phyloP scores from a whole-genome alignment of 2,113 vertebrate species.

The Cyanoramphus novaezelandiae region DNA sequence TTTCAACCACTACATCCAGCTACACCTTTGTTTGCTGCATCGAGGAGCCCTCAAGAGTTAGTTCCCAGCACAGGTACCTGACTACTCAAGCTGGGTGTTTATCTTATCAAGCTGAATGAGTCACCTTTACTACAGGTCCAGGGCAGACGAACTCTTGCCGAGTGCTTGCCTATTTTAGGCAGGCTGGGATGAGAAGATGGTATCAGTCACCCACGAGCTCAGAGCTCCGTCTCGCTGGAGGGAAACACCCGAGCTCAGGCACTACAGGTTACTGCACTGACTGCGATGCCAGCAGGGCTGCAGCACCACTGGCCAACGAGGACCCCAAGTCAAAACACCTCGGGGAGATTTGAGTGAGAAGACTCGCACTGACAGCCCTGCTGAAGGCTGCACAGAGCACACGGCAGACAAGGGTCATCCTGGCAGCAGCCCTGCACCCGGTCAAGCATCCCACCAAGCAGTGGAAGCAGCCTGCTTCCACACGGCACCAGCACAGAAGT shows the following conservation, averaged over 20 bases:
- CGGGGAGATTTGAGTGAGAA: neutral
- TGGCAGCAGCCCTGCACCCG: neutral
- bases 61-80: constrained; percentile 25
- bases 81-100: constrained; percentile 18
- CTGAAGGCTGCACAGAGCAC: neutral
- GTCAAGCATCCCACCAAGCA: neutral
- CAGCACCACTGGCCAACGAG: neutral
- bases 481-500: neutral
- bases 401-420: neutral
- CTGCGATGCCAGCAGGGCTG: neutral
- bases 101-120: constrained; percentile 51
- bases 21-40: constrained; percentile 62
- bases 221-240: neutral
- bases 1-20: constrained; percentile 48
- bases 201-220: neutral
- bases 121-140: constrained; percentile 32
- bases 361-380: neutral
- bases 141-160: neutral
- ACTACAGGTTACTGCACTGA: neutral
- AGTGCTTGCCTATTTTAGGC: neutral
- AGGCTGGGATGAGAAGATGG: neutral
- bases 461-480: neutral
- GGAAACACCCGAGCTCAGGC: neutral
- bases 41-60: constrained; percentile 43
- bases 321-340: neutral